These are phyloP conservation scores for Diplosoma virens DNA, from an alignment of 23 tunicate genomes.

Conservation along the genomic window DNA sequence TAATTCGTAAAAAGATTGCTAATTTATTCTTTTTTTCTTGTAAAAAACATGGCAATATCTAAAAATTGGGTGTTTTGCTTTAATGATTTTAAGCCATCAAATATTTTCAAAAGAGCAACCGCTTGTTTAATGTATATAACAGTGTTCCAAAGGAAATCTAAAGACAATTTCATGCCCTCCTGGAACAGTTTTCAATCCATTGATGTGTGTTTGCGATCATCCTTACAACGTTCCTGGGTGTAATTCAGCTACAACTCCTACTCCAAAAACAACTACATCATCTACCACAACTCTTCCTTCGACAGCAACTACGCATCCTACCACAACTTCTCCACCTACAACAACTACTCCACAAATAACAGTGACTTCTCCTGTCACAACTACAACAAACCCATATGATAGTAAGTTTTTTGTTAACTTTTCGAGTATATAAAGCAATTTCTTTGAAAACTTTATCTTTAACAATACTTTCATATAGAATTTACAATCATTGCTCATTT, in stretches of 20 bases:
- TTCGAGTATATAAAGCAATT: too few relatives aligned
- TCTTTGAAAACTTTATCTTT: too few relatives aligned
- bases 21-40: too few relatives aligned
- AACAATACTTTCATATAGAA: too few relatives aligned
- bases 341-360: conserved; percentile 5
- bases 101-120: too few relatives aligned
- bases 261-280: conserved; percentile 13
- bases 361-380: conserved; percentile 15
- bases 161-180: conserved; percentile 29
- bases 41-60: too few relatives aligned
- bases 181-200: conserved; percentile 64
- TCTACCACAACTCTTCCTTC: conserved; percentile 4
- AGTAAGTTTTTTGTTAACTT: conserved; percentile 28
- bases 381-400: conserved; percentile 25
- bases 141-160: conserved; percentile 39
- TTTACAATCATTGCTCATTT: too few relatives aligned
- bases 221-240: conserved; percentile 53
- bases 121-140: too few relatives aligned
- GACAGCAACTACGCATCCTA: background rate
- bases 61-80: too few relatives aligned
- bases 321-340: conserved; percentile 10
- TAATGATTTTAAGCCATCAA: too few relatives aligned
- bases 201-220: conserved; percentile 40
- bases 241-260: background rate
- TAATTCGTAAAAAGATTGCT: too few relatives aligned